Conservation (phyloP, 2,888 invertebrate genomes). For the Cerastis rubricosa region DNA sequence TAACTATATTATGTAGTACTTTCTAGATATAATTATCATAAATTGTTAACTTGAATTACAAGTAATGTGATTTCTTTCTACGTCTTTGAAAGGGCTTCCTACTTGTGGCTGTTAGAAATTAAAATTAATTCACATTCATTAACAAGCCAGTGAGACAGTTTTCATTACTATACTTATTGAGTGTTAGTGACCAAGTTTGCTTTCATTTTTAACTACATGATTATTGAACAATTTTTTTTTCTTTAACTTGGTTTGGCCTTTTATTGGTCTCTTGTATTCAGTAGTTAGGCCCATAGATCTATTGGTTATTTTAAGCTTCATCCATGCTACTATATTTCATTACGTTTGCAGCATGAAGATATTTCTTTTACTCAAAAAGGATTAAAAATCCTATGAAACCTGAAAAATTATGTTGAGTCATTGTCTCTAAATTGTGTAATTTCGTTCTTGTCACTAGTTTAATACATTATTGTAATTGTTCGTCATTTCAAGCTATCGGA, state of each 20-base stretch:
- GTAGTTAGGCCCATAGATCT: background rate
- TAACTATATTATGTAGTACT: background rate
- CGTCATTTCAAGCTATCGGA: slow-evolving; percentile 48
- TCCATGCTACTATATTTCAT: background rate
- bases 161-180: slow-evolving; percentile 20
- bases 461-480: slow-evolving; percentile 57
- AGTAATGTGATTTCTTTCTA: slow-evolving; percentile 13
- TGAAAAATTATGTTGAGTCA: too few species aligned
- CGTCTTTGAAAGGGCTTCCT: background rate
- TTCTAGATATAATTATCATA: background rate
- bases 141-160: slow-evolving; percentile 10
- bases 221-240: background rate
- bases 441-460: slow-evolving; percentile 8
- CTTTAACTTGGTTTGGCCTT: background rate
- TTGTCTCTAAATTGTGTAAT: slow-evolving; percentile 1
- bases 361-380: background rate
- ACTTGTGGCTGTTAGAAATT: slow-evolving; percentile 3
- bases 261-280: background rate
- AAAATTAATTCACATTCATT: slow-evolving; percentile 39
- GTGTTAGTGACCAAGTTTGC: slow-evolving; percentile 6
- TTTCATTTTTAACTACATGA: slow-evolving; percentile 2
- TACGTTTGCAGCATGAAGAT: background rate
- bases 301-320: background rate
- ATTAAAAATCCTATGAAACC: background rate
- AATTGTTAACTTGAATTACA: background rate